Base-by-base conservation (phyloP, 2,888 invertebrate genomes). In the Diarsia rubi region DNA sequence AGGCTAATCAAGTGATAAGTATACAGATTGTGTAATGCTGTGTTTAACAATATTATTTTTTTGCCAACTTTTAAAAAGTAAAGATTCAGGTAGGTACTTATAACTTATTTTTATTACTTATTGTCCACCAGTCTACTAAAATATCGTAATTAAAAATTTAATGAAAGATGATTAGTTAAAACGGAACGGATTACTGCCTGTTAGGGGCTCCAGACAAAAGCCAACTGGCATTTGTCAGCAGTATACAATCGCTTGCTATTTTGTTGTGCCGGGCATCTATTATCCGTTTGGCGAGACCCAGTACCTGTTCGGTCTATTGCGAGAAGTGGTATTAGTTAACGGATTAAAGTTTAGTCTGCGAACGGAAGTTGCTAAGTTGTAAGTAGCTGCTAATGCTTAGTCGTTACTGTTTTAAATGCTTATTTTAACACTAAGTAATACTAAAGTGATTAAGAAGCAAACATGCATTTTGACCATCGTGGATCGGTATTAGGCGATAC, bases 221-320 rank as follows among this genome's bases (percentile, higher is more conserved):
- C 27, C 24, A 49, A 31, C 24, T 21, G 14, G 65, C 49, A 66
- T 79, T 76, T 63, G 62, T 71, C 45, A 72, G 52, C 64, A 66
- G 67, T 65, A 64, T 73, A 73, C 75, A 75, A 72, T 71, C 19
- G 44, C 12, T 27, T 60, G 49, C 44, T 11, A 49, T 62, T 65
- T 62, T 63, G 68, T 69, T 59, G 44, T 60, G 12, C n/a, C 27
- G 21, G 19, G 42, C 16, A 49, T 64, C 65, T 63, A 68, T 52
- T 52, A 49, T 52, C 14, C 16, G 14, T 47, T 72, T 57, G 12
- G 54, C 45, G 21, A 27, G n/a, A 69, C 44, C 44, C 31, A 31
- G 24, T 82, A 79, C 76, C 74, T 79, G 77, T 54, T 62, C 44
- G 21, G n/a, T 57, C 24, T 52, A 73, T 78, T 78, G 68, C 73